Conservation (phyloP, 2,113 vertebrate species). For the Heterotis niloticus region DNA sequence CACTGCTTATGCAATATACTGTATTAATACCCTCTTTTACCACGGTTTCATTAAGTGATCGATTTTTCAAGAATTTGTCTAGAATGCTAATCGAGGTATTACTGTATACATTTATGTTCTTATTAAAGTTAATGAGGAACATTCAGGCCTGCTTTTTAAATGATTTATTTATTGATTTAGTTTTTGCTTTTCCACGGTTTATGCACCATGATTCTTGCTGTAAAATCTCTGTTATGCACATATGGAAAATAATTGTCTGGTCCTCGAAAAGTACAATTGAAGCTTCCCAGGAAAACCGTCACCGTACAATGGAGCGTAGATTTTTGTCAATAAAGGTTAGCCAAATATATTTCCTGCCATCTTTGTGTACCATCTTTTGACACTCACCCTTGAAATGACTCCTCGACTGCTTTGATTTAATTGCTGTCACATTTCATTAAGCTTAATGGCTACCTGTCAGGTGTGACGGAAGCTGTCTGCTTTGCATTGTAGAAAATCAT, state of each 20-base stretch:
- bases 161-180: too few species aligned
- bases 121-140: neutral
- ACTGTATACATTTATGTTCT: too few species aligned
- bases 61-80: too few species aligned
- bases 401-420: slow-evolving; percentile 11
- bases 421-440: slow-evolving; percentile 13
- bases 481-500: slow-evolving; percentile 1
- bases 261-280: neutral
- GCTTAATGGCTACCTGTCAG: slow-evolving; percentile 7
- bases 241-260: too few species aligned
- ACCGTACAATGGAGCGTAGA: neutral
- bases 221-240: too few species aligned
- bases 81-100: too few species aligned
- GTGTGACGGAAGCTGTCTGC: slow-evolving; percentile 9
- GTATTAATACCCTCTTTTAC: neutral
- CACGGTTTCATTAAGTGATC: too few species aligned
- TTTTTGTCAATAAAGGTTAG: slow-evolving; percentile 16
- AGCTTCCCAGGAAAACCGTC: neutral
- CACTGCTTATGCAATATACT: too few species aligned
- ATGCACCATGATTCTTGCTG: too few species aligned
- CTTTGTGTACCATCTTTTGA: neutral
- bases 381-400: neutral
- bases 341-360: neutral
- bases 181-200: too few species aligned
- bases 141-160: neutral